Percentiles rank a stretch among this genome's conserved stretches.
Evolutionary conservation across 2,888 invertebrate species (phyloP).

Genomic region (Anticlea derivata): DNA sequence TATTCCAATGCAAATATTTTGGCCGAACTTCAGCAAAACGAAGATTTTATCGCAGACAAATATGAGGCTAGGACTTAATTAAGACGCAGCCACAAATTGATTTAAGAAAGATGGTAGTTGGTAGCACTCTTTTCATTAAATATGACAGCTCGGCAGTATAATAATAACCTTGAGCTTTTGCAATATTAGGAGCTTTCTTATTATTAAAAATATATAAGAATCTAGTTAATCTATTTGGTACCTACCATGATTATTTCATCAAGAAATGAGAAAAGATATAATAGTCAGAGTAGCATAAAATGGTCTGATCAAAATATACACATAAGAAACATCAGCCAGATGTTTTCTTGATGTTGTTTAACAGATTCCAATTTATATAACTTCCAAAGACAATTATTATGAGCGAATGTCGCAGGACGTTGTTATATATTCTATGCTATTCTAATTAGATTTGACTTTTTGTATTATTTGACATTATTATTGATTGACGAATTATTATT

Average conservation of each 20-base stretch:
- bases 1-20: slow-evolving; percentile 34
- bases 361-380: too few species aligned
- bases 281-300: neutral
- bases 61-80: slow-evolving; percentile 23
- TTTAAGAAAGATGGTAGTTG: slow-evolving; percentile 7
- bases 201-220: too few species aligned
- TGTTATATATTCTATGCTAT: too few species aligned
- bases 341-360: too few species aligned
- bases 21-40: slow-evolving; percentile 26
- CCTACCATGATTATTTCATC: neutral
- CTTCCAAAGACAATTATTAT: too few species aligned
- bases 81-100: slow-evolving; percentile 12
- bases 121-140: neutral
- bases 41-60: slow-evolving; percentile 22
- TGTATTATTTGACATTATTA: too few species aligned
- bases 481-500: too few species aligned
- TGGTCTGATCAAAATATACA: too few species aligned
- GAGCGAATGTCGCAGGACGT: too few species aligned
- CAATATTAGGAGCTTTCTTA: neutral
- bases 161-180: neutral
- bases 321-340: too few species aligned
- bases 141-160: neutral
- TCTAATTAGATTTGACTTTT: too few species aligned
- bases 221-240: too few species aligned
- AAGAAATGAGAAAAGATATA: neutral